Conservation (phyloP, 2,888 invertebrate species). For the Ormia ochracea region DNA sequence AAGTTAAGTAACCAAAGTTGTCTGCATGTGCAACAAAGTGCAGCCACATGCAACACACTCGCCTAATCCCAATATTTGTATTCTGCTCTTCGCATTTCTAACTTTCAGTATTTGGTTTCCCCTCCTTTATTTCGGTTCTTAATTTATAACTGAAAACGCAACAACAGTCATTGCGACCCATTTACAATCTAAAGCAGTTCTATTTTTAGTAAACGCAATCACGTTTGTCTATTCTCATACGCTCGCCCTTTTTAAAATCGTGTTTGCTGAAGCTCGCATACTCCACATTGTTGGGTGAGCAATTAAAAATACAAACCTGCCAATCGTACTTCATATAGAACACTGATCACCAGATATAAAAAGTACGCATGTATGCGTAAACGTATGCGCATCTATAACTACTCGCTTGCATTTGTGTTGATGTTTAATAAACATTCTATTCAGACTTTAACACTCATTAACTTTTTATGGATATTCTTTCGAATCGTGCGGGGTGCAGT, state of each 20-base stretch:
- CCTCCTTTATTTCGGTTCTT: background rate
- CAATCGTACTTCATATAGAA: background rate
- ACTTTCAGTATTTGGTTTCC: background rate
- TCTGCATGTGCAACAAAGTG: constrained; percentile 33
- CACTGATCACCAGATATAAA: background rate
- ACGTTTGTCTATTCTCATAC: background rate
- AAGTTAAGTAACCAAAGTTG: constrained; percentile 48
- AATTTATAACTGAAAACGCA: constrained; percentile 17
- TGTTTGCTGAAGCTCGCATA: background rate
- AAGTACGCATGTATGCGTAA: background rate
- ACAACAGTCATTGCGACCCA: constrained; percentile 32
- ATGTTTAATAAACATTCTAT: constrained; percentile 7
- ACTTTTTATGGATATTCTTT: background rate
- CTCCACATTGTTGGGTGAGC: background rate
- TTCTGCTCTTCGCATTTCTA: background rate
- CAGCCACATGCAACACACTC: constrained; percentile 9
- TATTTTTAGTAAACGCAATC: background rate
- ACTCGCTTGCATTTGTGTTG: background rate
- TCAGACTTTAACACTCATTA: background rate
- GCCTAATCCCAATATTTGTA: background rate
- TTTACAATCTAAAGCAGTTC: constrained; percentile 12
- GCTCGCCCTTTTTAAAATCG: background rate
- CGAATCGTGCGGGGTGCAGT: background rate
- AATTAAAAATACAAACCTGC: constrained; percentile 19
- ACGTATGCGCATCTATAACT: background rate